These are phyloP conservation scores for Orthosia incerta DNA, from an alignment of 2,888 invertebrate genomes.

Conservation along the genomic window DNA sequence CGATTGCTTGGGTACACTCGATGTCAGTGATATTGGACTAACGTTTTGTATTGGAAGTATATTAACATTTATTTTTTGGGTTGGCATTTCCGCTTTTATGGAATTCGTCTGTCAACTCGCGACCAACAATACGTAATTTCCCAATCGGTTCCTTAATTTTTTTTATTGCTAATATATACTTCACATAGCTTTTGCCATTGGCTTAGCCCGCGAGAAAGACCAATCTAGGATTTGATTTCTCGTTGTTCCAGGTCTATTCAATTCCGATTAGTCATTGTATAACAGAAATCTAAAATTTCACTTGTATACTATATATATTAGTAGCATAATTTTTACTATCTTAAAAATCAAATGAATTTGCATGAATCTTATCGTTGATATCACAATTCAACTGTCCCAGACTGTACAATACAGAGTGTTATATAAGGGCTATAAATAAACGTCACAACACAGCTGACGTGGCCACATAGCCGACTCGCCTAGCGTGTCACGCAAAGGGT, in stretches of 20 bases:
- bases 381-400: slow-evolving; percentile 19
- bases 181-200: too few relatives aligned
- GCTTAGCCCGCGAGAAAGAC: too few relatives aligned
- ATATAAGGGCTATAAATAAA: slow-evolving; percentile 69
- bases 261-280: too few relatives aligned
- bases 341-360: background rate
- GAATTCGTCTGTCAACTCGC: background rate
- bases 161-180: too few relatives aligned
- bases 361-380: background rate
- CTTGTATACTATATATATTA: too few relatives aligned
- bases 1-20: slow-evolving; percentile 65
- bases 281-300: too few relatives aligned
- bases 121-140: background rate
- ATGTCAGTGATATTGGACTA: slow-evolving; percentile 36
- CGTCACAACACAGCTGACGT: slow-evolving; percentile 67
- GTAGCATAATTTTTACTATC: too few relatives aligned
- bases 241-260: too few relatives aligned
- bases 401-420: slow-evolving; percentile 60
- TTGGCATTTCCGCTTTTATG: background rate
- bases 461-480: slow-evolving; percentile 64
- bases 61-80: background rate
- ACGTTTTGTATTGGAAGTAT: slow-evolving; percentile 10
- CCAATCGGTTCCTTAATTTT: too few relatives aligned
- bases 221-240: too few relatives aligned
- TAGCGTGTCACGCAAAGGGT: slow-evolving; percentile 70